Base-by-base conservation (phyloP, 1,140 invertebrate species). In the Tetragonula clypearis region DNA sequence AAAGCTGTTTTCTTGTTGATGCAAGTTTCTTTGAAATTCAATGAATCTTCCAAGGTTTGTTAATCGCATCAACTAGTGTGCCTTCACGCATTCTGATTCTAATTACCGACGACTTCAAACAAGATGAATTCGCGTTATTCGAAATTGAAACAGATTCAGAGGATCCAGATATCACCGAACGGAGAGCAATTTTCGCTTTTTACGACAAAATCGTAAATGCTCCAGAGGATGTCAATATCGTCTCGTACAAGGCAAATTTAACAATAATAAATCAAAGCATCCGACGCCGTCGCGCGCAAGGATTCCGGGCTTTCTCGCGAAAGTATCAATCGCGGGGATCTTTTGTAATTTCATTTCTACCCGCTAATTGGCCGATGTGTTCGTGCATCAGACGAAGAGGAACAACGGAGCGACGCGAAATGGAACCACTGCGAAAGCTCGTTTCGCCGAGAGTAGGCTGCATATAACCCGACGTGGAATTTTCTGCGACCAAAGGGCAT, bases 401-500 rank as follows among this genome's bases (percentile, higher is more conserved):
- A 60, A 80, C 26, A 30, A 68, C 12, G 17, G 30, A 1, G 8
- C n/a, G 30, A n/a, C 60, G 55, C 26, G 55, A 71, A 80, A 80
- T 80, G 49, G 55, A 35, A 69, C 66, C 53, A 80, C 17, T 30
- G 78, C 26, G 11, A 58, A 71, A 80, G 55, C 66, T 71, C 66
- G 78, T 80, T 80, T 56, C 23, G 30, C 17, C 30, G 62, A 3
- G 65, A 56, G 58, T 71, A 80, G 76, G 76, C 41, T 71, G 65
- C 55, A 30, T 62, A 66, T 41, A 49, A n/a, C 68, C 1, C 15
- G 15, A 11, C 35, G 58, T 9, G 35, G 82, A 71, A 80, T 87
- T 87, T 62, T 87, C 30, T 56, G 72, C 74, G 82, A 65, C 60
- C 62, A 73, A 68, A 69, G 76, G 76, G 30, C 86, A 87, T 79